These are phyloP conservation scores for Gobius niger DNA, from an alignment of 2,113 vertebrate species.

Conservation along the genomic window DNA sequence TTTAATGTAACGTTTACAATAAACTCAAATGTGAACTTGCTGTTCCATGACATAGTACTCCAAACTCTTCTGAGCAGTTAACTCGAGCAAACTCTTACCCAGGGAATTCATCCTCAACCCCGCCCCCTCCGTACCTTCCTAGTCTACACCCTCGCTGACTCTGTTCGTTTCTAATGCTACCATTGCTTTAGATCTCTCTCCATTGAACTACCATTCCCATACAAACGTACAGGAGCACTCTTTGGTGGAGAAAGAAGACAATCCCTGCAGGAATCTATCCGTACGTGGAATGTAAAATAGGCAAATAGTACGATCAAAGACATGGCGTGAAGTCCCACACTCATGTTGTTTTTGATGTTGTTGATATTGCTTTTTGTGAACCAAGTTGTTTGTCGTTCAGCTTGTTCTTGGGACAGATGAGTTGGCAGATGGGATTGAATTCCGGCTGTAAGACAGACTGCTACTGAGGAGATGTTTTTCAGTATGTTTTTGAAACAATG, in stretches of 20 bases:
- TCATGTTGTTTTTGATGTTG: slow-evolving; percentile 50
- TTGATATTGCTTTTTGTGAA: slow-evolving; percentile 55
- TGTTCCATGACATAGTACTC: slow-evolving; percentile 15
- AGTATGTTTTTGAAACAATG: slow-evolving; percentile 19
- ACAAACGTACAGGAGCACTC: slow-evolving; percentile 24
- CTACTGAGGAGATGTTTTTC: slow-evolving; percentile 28
- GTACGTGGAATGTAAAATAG: slow-evolving; percentile 73
- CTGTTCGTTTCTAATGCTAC: background rate
- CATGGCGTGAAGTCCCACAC: slow-evolving; percentile 50
- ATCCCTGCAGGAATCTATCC: slow-evolving; percentile 63
- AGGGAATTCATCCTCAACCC: slow-evolving; percentile 47
- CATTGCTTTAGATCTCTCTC: background rate
- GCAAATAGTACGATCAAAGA: slow-evolving; percentile 60
- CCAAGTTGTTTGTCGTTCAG: slow-evolving; percentile 45
- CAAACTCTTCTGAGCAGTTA: slow-evolving; percentile 16
- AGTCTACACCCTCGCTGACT: background rate
- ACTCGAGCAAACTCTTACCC: slow-evolving; percentile 28
- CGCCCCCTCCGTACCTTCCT: background rate
- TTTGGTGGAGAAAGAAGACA: slow-evolving; percentile 59
- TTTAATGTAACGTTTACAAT: slow-evolving; percentile 42
- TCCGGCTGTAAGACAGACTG: slow-evolving; percentile 21
- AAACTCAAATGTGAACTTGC: slow-evolving; percentile 46
- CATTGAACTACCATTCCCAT: background rate
- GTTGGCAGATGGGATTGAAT: slow-evolving; percentile 22
- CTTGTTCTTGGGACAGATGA: slow-evolving; percentile 30